Percentiles rank a stretch among this genome's conserved stretches.
These are phyloP conservation scores for Betta splendens DNA, from an alignment of 2,797 vertebrate genomes.

Conservation along the genomic window DNA sequence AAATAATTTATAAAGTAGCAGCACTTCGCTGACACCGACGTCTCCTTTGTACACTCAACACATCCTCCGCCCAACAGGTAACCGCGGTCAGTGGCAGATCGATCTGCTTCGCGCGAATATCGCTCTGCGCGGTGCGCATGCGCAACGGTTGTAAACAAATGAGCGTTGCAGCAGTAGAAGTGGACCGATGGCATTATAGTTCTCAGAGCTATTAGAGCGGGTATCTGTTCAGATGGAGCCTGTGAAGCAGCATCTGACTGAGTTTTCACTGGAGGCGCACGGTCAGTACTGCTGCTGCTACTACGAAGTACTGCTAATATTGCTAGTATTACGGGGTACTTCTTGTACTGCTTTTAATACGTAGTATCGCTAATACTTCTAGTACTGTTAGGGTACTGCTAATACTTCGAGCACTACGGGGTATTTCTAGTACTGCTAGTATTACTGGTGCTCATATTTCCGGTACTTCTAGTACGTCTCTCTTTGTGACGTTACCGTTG, in stretches of 20 bases:
- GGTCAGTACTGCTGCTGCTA: too few species aligned
- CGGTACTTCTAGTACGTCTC: neutral
- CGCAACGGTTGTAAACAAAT: slow-evolving; percentile 48
- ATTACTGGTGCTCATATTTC: neutral
- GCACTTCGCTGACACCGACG: too few species aligned
- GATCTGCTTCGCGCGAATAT: neutral
- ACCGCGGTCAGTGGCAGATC: too few species aligned
- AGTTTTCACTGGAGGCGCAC: slow-evolving; percentile 75
- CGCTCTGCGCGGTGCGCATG: slow-evolving; percentile 21
- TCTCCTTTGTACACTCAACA: neutral
- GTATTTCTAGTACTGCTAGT: neutral
- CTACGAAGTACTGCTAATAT: neutral
- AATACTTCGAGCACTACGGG: too few species aligned
- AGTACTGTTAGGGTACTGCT: too few species aligned
- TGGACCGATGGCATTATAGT: neutral
- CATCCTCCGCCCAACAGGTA: slow-evolving; percentile 56
- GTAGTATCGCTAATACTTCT: too few species aligned
- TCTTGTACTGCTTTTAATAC: too few species aligned
- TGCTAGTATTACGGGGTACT: too few species aligned
- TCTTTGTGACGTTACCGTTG: neutral
- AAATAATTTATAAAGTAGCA: too few species aligned
- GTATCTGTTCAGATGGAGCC: slow-evolving; percentile 55
- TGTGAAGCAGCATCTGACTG: slow-evolving; percentile 61
- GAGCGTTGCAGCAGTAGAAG: slow-evolving; percentile 10
- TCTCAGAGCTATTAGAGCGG: neutral